Conservation (phyloP, 2,888 invertebrate genomes). For the Tachina fera region DNA sequence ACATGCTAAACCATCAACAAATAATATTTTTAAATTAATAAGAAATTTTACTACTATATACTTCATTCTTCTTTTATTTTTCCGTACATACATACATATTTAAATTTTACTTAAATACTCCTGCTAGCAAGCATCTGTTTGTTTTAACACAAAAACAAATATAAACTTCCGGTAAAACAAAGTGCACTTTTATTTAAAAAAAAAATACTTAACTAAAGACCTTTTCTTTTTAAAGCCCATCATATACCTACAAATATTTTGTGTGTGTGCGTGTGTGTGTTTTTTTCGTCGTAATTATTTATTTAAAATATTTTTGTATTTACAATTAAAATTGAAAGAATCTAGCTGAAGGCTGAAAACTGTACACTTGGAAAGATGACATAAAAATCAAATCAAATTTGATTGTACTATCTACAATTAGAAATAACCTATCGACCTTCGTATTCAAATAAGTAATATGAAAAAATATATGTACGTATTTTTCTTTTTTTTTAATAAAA, state of each 20-base stretch:
- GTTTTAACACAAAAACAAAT: neutral
- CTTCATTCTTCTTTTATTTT: no score
- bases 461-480: neutral
- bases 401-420: slow-evolving; percentile 63
- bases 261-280: neutral
- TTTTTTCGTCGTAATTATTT: neutral
- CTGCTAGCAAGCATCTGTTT: neutral
- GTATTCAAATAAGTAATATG: slow-evolving; percentile 30
- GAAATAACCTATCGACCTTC: slow-evolving; percentile 65
- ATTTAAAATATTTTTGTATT: neutral
- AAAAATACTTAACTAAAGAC: no score
- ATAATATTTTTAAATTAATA: no score
- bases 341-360: neutral
- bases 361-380: slow-evolving; percentile 14
- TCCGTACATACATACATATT: no score
- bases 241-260: neutral
- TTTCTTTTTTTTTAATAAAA: neutral
- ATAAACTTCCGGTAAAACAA: slow-evolving; percentile 19
- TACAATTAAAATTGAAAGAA: neutral
- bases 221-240: neutral
- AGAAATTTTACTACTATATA: no score
- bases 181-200: neutral
- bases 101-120: neutral
- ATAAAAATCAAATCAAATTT: slow-evolving; percentile 43
- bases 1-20: no score